Percentiles rank a stretch among this genome's conserved stretches.
These are phyloP conservation scores for Champsocephalus gunnari DNA, from an alignment of 2,797 vertebrate genomes.

Conservation along the genomic window DNA sequence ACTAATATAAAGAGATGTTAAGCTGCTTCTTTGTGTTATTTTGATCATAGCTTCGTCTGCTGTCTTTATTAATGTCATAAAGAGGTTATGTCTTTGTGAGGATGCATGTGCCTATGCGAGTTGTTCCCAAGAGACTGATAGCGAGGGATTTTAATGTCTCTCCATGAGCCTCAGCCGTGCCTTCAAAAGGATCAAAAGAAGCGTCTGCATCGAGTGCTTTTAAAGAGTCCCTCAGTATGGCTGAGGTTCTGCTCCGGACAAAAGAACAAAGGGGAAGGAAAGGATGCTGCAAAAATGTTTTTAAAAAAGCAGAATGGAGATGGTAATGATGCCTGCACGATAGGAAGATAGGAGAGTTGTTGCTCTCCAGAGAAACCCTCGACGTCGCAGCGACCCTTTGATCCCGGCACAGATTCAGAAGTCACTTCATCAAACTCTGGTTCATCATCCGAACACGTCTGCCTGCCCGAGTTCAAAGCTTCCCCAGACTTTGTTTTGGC, in stretches of 20 bases:
- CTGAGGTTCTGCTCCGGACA: constrained; percentile 16
- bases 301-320: constrained; percentile 4
- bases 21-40: not conserved
- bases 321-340: constrained; percentile 21
- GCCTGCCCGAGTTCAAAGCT: not conserved
- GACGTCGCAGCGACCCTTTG: constrained; percentile 4
- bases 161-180: not conserved
- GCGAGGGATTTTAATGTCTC: not conserved
- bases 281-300: constrained; percentile 6
- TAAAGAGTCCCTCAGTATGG: not conserved
- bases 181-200: constrained; percentile 31
- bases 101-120: not conserved
- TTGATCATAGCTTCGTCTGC: not conserved
- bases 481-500: not conserved
- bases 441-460: constrained; percentile 10
- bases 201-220: constrained; percentile 6
- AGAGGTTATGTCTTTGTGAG: not conserved
- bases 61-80: not conserved
- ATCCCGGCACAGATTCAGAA: constrained; percentile 22
- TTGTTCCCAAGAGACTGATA: constrained; percentile 3
- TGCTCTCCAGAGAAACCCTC: not conserved
- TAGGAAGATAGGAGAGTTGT: constrained; percentile 9
- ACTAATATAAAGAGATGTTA: not conserved
- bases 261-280: constrained; percentile 31
- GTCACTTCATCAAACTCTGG: constrained; percentile 22